Conservation (phyloP, 1,140 invertebrate genomes). For the Drosophila ficusphila region DNA sequence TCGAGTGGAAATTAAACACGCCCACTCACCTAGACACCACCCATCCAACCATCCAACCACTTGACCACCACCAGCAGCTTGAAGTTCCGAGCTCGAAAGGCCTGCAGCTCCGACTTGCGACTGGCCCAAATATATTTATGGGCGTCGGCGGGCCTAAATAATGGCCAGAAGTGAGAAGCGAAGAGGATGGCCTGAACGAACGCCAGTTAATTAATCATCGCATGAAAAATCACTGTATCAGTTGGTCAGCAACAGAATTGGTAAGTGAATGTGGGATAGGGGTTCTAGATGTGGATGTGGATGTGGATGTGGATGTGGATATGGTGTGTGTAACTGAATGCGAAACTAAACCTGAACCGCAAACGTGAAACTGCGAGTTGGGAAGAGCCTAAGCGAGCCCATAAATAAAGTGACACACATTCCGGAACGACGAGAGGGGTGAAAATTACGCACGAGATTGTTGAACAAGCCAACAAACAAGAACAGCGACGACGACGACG, state of each 20-base stretch:
- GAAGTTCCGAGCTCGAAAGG: too few species aligned
- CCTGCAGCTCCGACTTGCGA: too few species aligned
- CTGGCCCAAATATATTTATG: slow-evolving; percentile 57
- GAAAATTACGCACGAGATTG: slow-evolving; percentile 56
- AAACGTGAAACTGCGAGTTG: not conserved
- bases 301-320: not conserved
- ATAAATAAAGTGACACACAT: slow-evolving; percentile 48
- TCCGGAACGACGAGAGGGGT: not conserved
- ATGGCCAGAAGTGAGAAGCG: not conserved
- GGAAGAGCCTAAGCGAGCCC: slow-evolving; percentile 29
- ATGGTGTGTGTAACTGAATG: slow-evolving; percentile 20
- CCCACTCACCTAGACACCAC: slow-evolving; percentile 12
- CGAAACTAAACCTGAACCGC: slow-evolving; percentile 35
- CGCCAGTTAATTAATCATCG: slow-evolving; percentile 60
- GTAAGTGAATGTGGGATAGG: not conserved
- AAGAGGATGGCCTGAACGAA: not conserved
- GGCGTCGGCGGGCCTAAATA: slow-evolving; percentile 23
- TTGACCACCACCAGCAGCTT: too few species aligned
- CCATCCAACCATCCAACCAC: not conserved
- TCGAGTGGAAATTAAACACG: slow-evolving; percentile 63
- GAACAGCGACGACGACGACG: slow-evolving; percentile 21
- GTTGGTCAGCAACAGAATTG: slow-evolving; percentile 43
- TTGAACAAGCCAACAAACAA: slow-evolving; percentile 58
- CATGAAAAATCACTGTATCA: slow-evolving; percentile 66
- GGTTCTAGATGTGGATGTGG: not conserved